Evolutionary conservation across 2,888 invertebrate species (phyloP).

Genomic region (Netelia inedita): DNA sequence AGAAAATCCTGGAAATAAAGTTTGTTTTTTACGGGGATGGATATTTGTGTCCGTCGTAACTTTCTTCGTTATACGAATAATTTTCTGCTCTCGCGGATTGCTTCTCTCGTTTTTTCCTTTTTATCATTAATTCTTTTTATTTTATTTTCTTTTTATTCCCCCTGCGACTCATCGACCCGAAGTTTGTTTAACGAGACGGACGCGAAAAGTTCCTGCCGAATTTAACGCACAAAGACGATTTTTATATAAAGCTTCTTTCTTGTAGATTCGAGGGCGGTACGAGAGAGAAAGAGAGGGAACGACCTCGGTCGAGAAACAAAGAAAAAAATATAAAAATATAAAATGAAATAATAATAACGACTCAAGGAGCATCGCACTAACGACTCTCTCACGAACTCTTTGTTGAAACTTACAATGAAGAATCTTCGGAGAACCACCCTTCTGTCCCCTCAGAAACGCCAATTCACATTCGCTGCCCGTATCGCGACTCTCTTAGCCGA

Average conservation of each 20-base stretch:
- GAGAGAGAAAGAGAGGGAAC: constrained; percentile 4
- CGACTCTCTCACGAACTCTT: constrained; percentile 51
- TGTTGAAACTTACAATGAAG: constrained; percentile 57
- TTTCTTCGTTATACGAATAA: background rate
- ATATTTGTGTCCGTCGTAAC: background rate
- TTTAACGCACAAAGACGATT: constrained; percentile 40
- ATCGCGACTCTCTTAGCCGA: background rate
- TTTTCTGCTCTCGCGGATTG: background rate
- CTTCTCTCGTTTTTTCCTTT: constrained; percentile 16
- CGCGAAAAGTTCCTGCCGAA: constrained; percentile 22
- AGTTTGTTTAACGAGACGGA: constrained; percentile 16
- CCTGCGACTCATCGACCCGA: background rate
- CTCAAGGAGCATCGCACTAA: constrained; percentile 43
- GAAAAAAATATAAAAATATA: background rate
- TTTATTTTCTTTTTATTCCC: background rate
- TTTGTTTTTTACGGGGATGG: too few species aligned
- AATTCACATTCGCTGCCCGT: constrained; percentile 34
- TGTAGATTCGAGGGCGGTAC: background rate
- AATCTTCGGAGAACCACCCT: constrained; percentile 49
- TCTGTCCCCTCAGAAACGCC: background rate
- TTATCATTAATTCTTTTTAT: background rate
- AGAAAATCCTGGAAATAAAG: too few species aligned
- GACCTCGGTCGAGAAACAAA: constrained; percentile 6
- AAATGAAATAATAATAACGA: background rate
- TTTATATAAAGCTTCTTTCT: constrained; percentile 11